Base-by-base conservation (phyloP, 2,113 vertebrate species). In the Siniperca chuatsi region DNA sequence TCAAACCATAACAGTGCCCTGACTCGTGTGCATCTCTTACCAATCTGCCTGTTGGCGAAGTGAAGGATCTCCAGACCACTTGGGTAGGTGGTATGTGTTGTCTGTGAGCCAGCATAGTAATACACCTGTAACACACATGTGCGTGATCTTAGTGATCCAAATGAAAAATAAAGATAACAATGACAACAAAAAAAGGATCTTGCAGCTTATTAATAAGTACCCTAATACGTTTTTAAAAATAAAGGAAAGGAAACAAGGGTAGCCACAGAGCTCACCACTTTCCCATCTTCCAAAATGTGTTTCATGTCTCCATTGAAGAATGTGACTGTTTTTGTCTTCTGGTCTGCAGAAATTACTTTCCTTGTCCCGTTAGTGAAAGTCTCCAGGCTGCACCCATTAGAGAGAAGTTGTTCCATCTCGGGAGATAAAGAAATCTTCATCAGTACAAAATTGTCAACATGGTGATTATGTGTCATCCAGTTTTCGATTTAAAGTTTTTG, bases 221-320 rank as follows among this genome's bases (percentile, higher is more conserved):
- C 29, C 29, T 29, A 29, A 29, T 40, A 40, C 40, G 6, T 40
- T 40, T 8, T 40, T 40, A 40, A 40, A 40, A 6, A 40, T 40
- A 40, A 6, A 40, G 29, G 6, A 20, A 29, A 54, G 20, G 20
- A 12, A 23, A 46, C 2, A 50, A 15, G 35, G 2, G 44, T 3
- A 3, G 58, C 58, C 42, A 15, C 57, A 29, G 29, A 60, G 35
- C 94, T 23, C 72, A 96, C 95, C 95, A 93, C 91, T 60, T 78
- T 95, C 67, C 93, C 93, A 35, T 96, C 94, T 10, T 93, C 87
- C 82, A 93, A 83, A 18, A 92, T 90, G 74, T 91, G 94, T 85
- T 95, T 96, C 83, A 96, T 5, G 25, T 96, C 95, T 20, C 95
- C 95, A 2, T 96, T 96, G 60, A 91, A 91, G 86, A 96, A 96